Evolutionary conservation across 2,113 vertebrate genomes (phyloP).

Genomic region (Cynoglossus semilaevis): DNA sequence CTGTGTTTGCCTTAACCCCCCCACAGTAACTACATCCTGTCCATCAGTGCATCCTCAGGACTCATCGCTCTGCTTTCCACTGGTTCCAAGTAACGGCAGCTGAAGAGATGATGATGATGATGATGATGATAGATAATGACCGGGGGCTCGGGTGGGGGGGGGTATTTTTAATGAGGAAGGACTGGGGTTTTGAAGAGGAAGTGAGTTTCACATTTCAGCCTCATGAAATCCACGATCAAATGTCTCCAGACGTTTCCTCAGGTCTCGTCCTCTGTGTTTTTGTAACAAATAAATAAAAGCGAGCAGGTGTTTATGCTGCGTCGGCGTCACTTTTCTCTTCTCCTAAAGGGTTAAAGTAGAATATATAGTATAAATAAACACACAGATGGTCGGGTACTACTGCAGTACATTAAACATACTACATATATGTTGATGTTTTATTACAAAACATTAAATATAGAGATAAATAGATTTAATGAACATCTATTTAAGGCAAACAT

Average conservation of each 20-base stretch:
- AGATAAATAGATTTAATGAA: not conserved
- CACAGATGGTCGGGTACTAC: too few relatives aligned
- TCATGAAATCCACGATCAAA: conserved; percentile 75
- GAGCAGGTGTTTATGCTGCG: conserved; percentile 31
- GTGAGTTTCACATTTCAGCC: conserved; percentile 62
- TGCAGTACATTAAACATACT: too few relatives aligned
- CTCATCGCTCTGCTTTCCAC: conserved; percentile 97
- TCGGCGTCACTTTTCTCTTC: too few relatives aligned
- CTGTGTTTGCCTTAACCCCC: conserved; percentile 75
- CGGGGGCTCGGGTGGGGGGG: not conserved
- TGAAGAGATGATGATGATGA: not conserved
- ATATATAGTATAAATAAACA: too few relatives aligned
- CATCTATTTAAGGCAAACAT: too few relatives aligned
- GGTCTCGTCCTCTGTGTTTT: conserved; percentile 62
- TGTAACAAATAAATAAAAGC: conserved; percentile 72
- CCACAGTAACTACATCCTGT: conserved; percentile 93
- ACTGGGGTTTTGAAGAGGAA: conserved; percentile 5
- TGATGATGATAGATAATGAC: not conserved
- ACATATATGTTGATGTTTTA: not conserved
- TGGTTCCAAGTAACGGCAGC: conserved; percentile 85
- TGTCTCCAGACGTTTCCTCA: conserved; percentile 56
- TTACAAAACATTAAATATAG: not conserved
- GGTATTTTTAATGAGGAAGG: conserved; percentile 24
- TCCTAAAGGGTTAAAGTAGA: too few relatives aligned
- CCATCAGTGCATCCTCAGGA: conserved; percentile 93